Base-by-base conservation (phyloP, 2,888 invertebrate genomes). In the Sinhomidia bicolor region DNA sequence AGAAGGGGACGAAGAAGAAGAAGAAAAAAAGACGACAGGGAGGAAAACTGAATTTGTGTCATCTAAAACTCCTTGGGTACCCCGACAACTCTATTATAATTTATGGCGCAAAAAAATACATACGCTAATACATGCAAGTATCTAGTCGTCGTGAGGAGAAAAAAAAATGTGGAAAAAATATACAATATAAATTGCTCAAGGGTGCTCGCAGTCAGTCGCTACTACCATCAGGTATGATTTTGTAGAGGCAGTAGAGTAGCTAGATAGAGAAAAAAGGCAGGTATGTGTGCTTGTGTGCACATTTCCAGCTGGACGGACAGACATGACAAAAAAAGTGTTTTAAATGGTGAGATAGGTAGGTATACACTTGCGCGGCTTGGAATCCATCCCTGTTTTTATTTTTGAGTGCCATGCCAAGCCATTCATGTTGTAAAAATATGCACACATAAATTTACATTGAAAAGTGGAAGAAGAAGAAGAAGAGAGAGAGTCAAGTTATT, bases 51-150 rank as follows among this genome's bases (percentile, higher is more conserved):
- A 76, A 51, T 51, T 51, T 51, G 51, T 76, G 29, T 51, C 76
- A 51, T 76, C 51, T 32, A 32, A 26, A 51, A 76, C 29, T 76
- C 76, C 76, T 26, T 76, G n/a, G 51, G 76, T 51, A 54, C 47
- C 29, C 47, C 76, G 47, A 76, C 68, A 71, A 71, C 47, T 76
- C 29, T 76, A 51, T 54, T 76, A 54, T 26, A 76, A 76, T 76
- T 76, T 51, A 76, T 65, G 47, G 57, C 14, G 51, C n/a, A 51
- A 51, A 9, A 57, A 23, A 57, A 4, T 6, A 57, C 7, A 57
- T 23, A 23, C 1, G 57, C 20, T 5, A 36, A 12, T 47, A 47
- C 47, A 57, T n/a, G 23, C 51, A 51, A n/a, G 51, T 51, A 51
- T 51, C 36, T 36, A 12, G 12, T n/a, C n/a, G n/a, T n/a, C n/a